Evolutionary conservation across 2,888 invertebrate species (phyloP).

Genomic region (Clusia tigrina): DNA sequence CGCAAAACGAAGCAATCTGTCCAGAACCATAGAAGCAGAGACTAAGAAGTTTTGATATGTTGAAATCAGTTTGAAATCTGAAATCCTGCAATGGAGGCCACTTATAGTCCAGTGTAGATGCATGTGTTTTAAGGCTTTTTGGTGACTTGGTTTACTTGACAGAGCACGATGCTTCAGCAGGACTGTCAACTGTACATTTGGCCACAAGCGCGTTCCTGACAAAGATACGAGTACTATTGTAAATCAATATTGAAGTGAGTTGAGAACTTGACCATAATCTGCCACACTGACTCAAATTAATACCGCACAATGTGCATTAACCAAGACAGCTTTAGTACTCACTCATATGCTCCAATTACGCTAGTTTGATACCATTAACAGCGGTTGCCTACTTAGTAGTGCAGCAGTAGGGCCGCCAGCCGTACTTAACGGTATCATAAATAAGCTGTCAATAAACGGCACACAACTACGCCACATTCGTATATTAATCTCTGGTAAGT

Average conservation of each 20-base stretch:
- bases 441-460: neutral
- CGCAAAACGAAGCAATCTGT: neutral
- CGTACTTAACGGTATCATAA: neutral
- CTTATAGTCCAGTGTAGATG: too few species aligned
- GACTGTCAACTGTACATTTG: too few species aligned
- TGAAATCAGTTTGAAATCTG: too few species aligned
- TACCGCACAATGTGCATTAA: neutral
- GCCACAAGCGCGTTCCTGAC: too few species aligned
- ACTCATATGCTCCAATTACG: neutral
- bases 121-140: too few species aligned
- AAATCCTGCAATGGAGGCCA: too few species aligned
- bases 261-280: neutral
- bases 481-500: neutral
- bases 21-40: too few species aligned
- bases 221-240: too few species aligned
- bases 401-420: neutral
- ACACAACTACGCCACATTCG: neutral
- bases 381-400: neutral
- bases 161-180: too few species aligned
- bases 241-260: too few species aligned
- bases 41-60: too few species aligned
- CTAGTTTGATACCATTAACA: neutral
- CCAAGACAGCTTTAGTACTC: neutral
- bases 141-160: too few species aligned
- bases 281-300: neutral